Conservation (phyloP, 2,888 invertebrate genomes). For the Melanostoma mellinum region DNA sequence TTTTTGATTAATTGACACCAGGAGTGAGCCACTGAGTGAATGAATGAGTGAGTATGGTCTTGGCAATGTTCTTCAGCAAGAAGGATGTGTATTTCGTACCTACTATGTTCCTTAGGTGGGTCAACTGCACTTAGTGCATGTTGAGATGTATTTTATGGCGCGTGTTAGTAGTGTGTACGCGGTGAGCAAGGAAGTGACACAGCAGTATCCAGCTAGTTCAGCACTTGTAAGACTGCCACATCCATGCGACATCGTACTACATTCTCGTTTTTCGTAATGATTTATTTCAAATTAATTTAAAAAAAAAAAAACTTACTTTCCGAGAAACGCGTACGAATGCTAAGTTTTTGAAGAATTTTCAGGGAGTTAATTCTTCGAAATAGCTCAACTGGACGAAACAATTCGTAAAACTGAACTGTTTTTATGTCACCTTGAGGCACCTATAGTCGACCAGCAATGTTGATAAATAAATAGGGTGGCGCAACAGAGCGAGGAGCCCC, state of each 20-base stretch:
- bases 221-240: slow-evolving; percentile 40
- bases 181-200: slow-evolving; percentile 10
- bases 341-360: too few relatives aligned
- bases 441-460: too few relatives aligned
- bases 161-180: slow-evolving; percentile 38
- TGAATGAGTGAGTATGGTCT: slow-evolving; percentile 36
- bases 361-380: too few relatives aligned
- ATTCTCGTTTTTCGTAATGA: slow-evolving; percentile 25
- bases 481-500: too few relatives aligned
- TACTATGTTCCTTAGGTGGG: not conserved
- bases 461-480: too few relatives aligned
- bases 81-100: slow-evolving; percentile 5
- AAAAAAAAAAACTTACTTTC: not conserved
- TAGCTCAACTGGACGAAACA: too few relatives aligned
- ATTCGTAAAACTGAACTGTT: too few relatives aligned
- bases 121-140: slow-evolving; percentile 38
- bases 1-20: slow-evolving; percentile 81
- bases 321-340: too few relatives aligned
- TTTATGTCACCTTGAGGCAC: too few relatives aligned
- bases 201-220: slow-evolving; percentile 21
- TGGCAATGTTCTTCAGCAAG: slow-evolving; percentile 3
- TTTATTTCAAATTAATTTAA: slow-evolving; percentile 36
- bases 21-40: slow-evolving; percentile 56
- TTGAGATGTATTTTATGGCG: slow-evolving; percentile 54
- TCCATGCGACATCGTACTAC: slow-evolving; percentile 32